Base-by-base conservation (phyloP, 2,888 invertebrate species). In the Teinopalpus imperialis region DNA sequence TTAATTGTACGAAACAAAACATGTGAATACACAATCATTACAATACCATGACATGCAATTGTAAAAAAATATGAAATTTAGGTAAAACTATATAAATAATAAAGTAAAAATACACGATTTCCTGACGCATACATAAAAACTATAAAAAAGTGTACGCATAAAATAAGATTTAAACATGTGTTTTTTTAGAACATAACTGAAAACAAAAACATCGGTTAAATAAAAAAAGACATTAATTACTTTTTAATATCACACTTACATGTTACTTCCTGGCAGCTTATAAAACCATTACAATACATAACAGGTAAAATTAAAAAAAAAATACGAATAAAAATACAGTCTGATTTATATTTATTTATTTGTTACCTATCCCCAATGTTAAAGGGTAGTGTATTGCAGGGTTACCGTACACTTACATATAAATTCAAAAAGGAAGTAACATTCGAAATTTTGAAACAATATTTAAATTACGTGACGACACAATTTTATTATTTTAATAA, bases 371-470 rank as follows among this genome's bases (percentile, higher is more conserved):
- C 74, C 82, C 78, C 81, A 64, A 61, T 61, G 61, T 51, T 54
- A 27, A 30, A 67, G 73, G 64, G 70, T 57, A 72, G 76, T 73
- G 80, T 80, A 74, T 76, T 74, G 79, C 81, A 63, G 75, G 76
- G 72, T 66, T 68, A 75, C 66, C 66, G 61, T 74, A 82, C 79
- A 79, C 78, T 69, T 72, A 80, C 74, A 80, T 82, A 80, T 76
- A 81, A 81, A 81, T 85, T 75, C 78, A 79, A 80, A 81, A 83
- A 77, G 74, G 75, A 79, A 77, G 72, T 76, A 80, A 82, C 78
- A 77, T 74, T 78, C 75, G 72, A 78, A 79, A 69, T 74, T 64
- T 27, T 14, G 36, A 81, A 82, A 82, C 74, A 71, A 80, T 77
- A 72, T 63, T 40, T 41, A 53, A 54, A 62, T 60, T 57, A 66